phyloP scores from a whole-genome alignment of 2,888 invertebrate genomes.

The Junonia oenone region DNA sequence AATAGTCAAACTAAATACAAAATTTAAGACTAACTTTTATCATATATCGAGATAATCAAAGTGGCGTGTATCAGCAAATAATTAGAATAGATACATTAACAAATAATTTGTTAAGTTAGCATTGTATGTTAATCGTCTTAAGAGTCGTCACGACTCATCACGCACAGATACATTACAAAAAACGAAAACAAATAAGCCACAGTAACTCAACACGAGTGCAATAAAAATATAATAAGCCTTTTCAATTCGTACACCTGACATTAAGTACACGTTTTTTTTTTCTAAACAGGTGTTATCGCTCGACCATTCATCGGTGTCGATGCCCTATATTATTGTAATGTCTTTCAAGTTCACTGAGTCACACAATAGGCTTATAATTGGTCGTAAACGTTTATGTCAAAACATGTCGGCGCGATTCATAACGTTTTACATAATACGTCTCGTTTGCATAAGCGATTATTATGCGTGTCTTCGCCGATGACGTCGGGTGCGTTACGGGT shows the following conservation, averaged over 20 bases:
- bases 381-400: constrained; percentile 69
- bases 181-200: constrained; percentile 11
- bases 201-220: constrained; percentile 28
- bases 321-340: constrained; percentile 71
- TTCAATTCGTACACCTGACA: constrained; percentile 64
- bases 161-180: neutral
- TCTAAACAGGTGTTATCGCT: constrained; percentile 62
- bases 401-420: constrained; percentile 62
- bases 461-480: constrained; percentile 71
- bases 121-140: neutral
- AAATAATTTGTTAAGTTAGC: neutral
- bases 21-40: too few species aligned
- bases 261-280: constrained; percentile 49
- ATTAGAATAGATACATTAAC: neutral
- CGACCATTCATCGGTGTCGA: constrained; percentile 52
- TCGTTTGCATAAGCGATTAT: constrained; percentile 76
- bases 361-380: constrained; percentile 72
- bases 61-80: too few species aligned
- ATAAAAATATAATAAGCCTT: constrained; percentile 51
- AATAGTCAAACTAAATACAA: too few species aligned
- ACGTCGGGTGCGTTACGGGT: constrained; percentile 60
- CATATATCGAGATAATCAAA: too few species aligned
- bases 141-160: neutral
- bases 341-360: constrained; percentile 74
- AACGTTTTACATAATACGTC: constrained; percentile 73